phyloP scores from a whole-genome alignment of 2,113 vertebrate genomes.

The Anarhynchus alexandrinus region DNA sequence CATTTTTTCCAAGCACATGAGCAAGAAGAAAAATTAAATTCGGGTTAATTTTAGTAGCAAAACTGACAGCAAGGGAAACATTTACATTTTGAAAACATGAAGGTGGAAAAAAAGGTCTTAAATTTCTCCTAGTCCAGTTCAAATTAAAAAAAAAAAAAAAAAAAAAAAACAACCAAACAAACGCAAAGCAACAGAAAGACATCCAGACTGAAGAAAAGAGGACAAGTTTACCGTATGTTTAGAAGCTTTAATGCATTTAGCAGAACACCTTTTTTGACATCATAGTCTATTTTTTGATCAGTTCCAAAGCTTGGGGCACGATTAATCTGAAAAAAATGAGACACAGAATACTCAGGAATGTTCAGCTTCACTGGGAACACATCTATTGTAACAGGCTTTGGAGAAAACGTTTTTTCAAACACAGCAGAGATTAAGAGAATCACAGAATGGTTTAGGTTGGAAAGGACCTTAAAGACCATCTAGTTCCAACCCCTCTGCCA shows the following conservation, averaged over 20 bases:
- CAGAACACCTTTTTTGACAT: constrained; percentile 94
- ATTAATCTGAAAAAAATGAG: constrained; percentile 87
- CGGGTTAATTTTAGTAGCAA: not conserved
- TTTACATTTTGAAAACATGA: not conserved
- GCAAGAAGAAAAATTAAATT: not conserved
- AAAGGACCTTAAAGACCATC: no score
- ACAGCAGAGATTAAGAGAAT: not conserved
- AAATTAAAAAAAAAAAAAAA: not conserved
- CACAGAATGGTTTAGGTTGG: no score
- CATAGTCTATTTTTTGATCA: constrained; percentile 98
- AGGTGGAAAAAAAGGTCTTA: not conserved
- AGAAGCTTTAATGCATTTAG: constrained; percentile 92
- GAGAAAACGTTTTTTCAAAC: not conserved
- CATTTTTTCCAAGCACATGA: not conserved
- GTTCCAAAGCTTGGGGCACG: constrained; percentile 97
- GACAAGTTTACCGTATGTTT: constrained; percentile 85
- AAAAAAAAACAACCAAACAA: no score
- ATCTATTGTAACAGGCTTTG: not conserved
- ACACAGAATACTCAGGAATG: not conserved
- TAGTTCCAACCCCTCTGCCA: no score
- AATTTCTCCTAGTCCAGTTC: not conserved
- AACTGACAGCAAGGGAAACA: not conserved
- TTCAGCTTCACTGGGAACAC: not conserved
- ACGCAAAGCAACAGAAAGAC: not conserved
- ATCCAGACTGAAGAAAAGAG: not conserved